phyloP scores from a whole-genome alignment of 2,113 vertebrate genomes.

The Anas platyrhynchos region DNA sequence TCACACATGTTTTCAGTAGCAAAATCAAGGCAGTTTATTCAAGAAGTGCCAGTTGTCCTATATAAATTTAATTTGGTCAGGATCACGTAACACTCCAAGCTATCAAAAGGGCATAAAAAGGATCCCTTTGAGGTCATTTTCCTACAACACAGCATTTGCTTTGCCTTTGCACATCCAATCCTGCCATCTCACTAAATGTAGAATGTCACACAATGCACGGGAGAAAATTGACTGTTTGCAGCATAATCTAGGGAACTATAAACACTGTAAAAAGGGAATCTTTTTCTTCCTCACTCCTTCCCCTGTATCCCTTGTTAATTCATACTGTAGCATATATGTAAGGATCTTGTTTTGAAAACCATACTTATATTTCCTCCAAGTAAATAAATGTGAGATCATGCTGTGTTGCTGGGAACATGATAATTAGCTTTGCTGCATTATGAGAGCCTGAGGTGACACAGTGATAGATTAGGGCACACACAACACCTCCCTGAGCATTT shows the following conservation, averaged over 20 bases:
- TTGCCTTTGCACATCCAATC: neutral
- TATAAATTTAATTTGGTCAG: conserved; percentile 31
- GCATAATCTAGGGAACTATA: neutral
- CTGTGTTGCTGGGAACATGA: conserved; percentile 39
- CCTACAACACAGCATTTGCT: neutral
- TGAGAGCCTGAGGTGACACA: conserved; percentile 57
- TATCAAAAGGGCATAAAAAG: neutral
- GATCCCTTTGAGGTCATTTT: conserved; percentile 7
- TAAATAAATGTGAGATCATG: conserved; percentile 35
- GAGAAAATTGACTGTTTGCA: neutral
- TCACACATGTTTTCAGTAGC: neutral
- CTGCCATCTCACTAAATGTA: neutral
- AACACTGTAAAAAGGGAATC: neutral
- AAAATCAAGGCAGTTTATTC: conserved; percentile 6
- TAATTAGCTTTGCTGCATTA: conserved; percentile 62
- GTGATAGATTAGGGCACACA: conserved; percentile 8
- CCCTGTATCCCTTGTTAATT: neutral
- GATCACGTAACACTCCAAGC: neutral
- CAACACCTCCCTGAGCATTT: conserved; percentile 21
- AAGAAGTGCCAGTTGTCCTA: neutral
- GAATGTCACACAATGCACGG: neutral
- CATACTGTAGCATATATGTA: neutral
- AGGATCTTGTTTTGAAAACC: conserved; percentile 5
- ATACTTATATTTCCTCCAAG: conserved; percentile 29
- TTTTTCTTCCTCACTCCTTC: neutral